A percentile compares a stretch with the other conserved stretches of the same genome.
Evolutionary conservation across 2,888 invertebrate genomes (phyloP).

Genomic region (Aproaerema taeniolella): DNA sequence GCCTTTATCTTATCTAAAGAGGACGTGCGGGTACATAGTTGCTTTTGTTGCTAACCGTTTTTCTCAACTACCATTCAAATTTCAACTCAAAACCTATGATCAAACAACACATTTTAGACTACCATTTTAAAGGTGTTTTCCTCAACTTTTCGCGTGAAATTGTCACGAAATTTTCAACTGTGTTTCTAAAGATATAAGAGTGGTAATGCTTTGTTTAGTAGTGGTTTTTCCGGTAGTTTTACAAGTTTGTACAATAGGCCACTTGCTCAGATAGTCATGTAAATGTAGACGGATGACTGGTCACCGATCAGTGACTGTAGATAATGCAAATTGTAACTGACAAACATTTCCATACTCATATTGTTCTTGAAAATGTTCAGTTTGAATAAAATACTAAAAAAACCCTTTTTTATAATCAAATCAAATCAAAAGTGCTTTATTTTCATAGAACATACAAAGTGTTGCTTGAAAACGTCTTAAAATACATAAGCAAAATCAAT

Average conservation of each 20-base stretch:
- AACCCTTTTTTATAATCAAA: too few relatives aligned
- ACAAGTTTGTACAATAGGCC: slow-evolving; percentile 64
- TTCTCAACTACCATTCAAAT: background rate
- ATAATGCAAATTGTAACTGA: too few relatives aligned
- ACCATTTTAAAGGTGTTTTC: background rate
- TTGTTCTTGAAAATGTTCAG: too few relatives aligned
- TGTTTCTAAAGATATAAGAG: too few relatives aligned
- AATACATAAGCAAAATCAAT: too few relatives aligned
- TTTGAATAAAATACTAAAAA: too few relatives aligned
- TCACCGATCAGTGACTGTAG: slow-evolving; percentile 58
- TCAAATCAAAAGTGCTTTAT: too few relatives aligned
- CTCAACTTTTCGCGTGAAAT: slow-evolving; percentile 10
- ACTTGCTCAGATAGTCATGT: slow-evolving; percentile 71
- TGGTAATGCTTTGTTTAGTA: slow-evolving; percentile 25
- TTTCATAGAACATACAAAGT: too few relatives aligned
- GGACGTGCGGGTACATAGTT: slow-evolving; percentile 72
- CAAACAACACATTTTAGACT: slow-evolving; percentile 22
- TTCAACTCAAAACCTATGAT: background rate
- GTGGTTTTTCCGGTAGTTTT: slow-evolving; percentile 63
- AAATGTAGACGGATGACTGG: slow-evolving; percentile 73
- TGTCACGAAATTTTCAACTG: too few relatives aligned
- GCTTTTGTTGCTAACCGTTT: slow-evolving; percentile 47
- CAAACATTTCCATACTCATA: too few relatives aligned
- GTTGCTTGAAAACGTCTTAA: too few relatives aligned
- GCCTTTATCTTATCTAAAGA: slow-evolving; percentile 76